A percentile compares a stretch with the other conserved stretches of the same genome.
These are phyloP conservation scores for Oscarella lobularis DNA, from an alignment of 37 sponge, comb jelly and placozoan genomes.

Conservation along the genomic window DNA sequence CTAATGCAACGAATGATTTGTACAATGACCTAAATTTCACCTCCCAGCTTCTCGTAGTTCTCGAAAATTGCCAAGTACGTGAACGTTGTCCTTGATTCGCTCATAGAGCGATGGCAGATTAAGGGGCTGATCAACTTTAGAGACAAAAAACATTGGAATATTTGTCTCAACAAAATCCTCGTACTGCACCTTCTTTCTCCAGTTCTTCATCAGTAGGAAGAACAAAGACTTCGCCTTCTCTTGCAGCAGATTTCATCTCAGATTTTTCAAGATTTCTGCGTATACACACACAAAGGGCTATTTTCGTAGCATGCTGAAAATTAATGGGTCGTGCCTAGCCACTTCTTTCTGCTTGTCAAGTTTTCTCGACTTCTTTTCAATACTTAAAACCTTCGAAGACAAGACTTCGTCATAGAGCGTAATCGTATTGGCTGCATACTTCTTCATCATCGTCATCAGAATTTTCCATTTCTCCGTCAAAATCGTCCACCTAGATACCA, in stretches of 20 bases:
- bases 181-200: conserved; percentile 28
- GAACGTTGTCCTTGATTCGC: conserved; percentile 52
- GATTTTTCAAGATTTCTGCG: conserved; percentile 8
- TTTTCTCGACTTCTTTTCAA: conserved; percentile 39
- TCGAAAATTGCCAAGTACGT: conserved; percentile 73
- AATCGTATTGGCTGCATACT: too few relatives aligned
- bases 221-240: conserved; percentile 20
- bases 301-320: background rate
- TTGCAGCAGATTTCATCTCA: conserved; percentile 22
- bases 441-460: too few relatives aligned
- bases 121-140: background rate
- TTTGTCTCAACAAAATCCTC: background rate
- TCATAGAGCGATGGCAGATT: conserved; percentile 12
- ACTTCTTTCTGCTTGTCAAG: conserved; percentile 20
- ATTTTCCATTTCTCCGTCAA: too few relatives aligned
- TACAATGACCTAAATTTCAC: background rate
- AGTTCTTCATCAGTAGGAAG: conserved; percentile 61
- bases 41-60: conserved; percentile 57
- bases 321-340: background rate
- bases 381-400: background rate
- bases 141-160: background rate
- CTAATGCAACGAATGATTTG: conserved; percentile 5
- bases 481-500: too few relatives aligned
- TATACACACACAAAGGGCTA: background rate
- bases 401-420: too few relatives aligned